Evolutionary conservation across 2,113 vertebrate genomes (phyloP), one percentile per base, ranked within the genome.

Genomic region (Prochilodus magdalenae): DNA sequence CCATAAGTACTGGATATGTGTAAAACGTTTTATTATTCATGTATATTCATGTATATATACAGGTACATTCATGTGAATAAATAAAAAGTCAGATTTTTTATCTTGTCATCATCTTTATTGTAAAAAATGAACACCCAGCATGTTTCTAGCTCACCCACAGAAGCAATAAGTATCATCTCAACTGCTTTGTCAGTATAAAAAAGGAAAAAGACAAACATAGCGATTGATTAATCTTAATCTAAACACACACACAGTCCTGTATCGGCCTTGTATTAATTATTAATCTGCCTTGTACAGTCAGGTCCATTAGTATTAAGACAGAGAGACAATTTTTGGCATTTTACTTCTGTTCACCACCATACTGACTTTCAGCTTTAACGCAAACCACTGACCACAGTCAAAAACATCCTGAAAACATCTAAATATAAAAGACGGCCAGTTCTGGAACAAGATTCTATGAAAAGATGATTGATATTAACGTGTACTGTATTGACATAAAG

Each of bases 191-290:
- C 44, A 80, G 57, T 73, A 81, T 29, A 62, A 82, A 86, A 73
- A 83, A 75, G 69, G 81, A 66, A 76, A 77, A 83, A 44, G 29
- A 79, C 67, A 75, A 30, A 78, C 26, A 63, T 36, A 78, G 71
- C 26, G 40, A 73, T 53, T 30, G 3, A 65, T 59, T 69, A 81
- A 47, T 60, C 30, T 74, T 74, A 83, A 4, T 60, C 79, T 83
- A 80, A 69, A 81, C 49, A 53, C 70, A 77, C 85, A 78, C n/a
- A 49, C 55, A n/a, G 53, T 16, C 18, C 30, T 26, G 40, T 26
- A 22, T 15, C n/a, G n/a, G n/a, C 20, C 69, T 33, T 40, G 60
- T 57, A 65, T 11, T 2, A n/a, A 75, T n/a, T 29, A 36, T 60
- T 70, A 40, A 59, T 70, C 65, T 4, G 65, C 66, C 10, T 27